Evolutionary conservation across 2,888 invertebrate species (phyloP), one percentile per base, ranked within the genome.

Genomic region (Anagyrus pseudococci): DNA sequence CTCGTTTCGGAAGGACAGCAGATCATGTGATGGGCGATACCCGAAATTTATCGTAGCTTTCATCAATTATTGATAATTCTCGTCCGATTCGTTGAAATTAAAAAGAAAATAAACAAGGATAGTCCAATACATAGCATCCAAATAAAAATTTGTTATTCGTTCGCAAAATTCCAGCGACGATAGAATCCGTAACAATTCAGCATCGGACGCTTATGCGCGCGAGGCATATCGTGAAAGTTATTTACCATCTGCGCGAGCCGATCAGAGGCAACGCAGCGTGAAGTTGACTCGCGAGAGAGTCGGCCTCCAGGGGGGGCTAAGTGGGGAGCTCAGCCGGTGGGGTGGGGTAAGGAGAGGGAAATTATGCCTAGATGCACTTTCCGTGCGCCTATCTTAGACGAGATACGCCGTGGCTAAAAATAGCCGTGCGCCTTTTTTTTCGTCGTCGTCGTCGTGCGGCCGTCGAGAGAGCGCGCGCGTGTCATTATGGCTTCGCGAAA

Each of bases 181-280:
- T n/a, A n/a, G n/a, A n/a, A n/a, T n/a, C n/a, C n/a, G n/a, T n/a
- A 56, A 47, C 37, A 56, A 58, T 20, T 58, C 52, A 20, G n/a
- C n/a, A n/a, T n/a, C n/a, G n/a, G n/a, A 52, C 20, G 52, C 46
- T 58, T 44, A 17, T 15, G 23, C 40, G 43, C 48, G 44, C 44
- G 20, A 22, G 41, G 1, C 4, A 29, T 26, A 49, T 23, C 41
- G 43, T 33, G 54, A 60, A 60, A 55, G 49, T 47, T 60, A 60
- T 43, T 60, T 49, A 43, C 53, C 49, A 54, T 55, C 54, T 60
- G 33, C 25, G 13, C 25, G 29, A 33, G 25, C 48, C 22, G 61
- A 61, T 56, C 33, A 19, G 29, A 60, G 19, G 19, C 61, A 49
- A 49, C 55, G 15, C 61, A 17, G 55, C 61, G 56, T 40, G 37